Evolutionary conservation across 2,113 vertebrate genomes (phyloP).

Genomic region (Rattus rattus): DNA sequence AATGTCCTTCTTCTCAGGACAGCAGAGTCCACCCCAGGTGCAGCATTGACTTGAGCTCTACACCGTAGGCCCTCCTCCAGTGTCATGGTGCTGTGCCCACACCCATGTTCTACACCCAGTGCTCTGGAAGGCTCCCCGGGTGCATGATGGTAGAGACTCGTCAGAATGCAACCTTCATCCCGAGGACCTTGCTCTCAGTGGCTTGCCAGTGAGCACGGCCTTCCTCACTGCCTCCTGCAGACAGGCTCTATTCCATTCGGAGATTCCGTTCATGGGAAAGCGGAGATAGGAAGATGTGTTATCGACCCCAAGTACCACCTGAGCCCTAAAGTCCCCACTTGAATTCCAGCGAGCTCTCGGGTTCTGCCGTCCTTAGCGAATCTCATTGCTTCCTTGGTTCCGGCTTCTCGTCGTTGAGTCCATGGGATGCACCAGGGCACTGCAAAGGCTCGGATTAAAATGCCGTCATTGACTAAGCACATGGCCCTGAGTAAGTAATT

Average conservation of each 20-base stretch:
- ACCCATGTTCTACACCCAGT: fast-evolving
- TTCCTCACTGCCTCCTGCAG: background rate
- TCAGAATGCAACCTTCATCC: background rate
- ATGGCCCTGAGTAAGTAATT: background rate
- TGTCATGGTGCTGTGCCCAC: fast-evolving
- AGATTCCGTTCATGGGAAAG: constrained; percentile 33
- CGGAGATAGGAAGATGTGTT: constrained; percentile 11
- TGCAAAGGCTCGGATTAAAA: constrained; percentile 37
- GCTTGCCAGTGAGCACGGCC: background rate
- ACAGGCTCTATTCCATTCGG: constrained; percentile 27
- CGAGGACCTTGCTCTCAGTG: constrained; percentile 24
- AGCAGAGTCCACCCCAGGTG: background rate
- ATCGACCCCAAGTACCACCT: constrained; percentile 24
- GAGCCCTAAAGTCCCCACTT: background rate
- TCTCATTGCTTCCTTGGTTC: background rate
- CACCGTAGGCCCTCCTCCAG: background rate
- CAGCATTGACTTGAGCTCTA: background rate
- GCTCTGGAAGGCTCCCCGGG: background rate
- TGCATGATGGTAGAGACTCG: background rate
- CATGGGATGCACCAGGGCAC: background rate
- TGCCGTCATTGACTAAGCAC: background rate
- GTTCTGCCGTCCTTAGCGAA: background rate
- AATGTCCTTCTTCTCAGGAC: background rate
- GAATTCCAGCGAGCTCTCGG: background rate
- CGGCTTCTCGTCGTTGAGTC: background rate